Base-by-base conservation (phyloP, 2,797 vertebrate genomes). In the Megalops cyprinoides region DNA sequence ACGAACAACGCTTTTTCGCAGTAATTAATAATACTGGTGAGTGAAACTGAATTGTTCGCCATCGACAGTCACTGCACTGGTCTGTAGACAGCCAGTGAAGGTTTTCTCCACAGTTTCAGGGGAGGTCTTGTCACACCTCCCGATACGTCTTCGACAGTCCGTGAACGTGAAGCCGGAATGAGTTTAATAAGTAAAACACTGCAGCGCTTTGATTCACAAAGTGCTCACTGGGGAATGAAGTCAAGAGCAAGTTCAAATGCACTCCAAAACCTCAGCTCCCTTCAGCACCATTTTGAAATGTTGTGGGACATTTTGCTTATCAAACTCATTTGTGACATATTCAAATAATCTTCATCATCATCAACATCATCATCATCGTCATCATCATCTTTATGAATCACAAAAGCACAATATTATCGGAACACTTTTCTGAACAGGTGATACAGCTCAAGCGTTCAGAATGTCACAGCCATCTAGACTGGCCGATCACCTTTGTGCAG, bases 11-110 rank as follows among this genome's bases (percentile, higher is more conserved):
- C 18, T 20, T 44, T 39, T 55, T 58, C 58, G 76, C 42, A 46
- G 39, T 53, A 34, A 58, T 67, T 67, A 75, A 76, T 65, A 76
- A 73, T 76, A 65, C 8, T n/a, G 46, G 55, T 60, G n/a, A 28
- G 25, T 67, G 9, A 65, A 60, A 76, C 51, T 20, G 73, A 81
- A 56, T 58, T 15, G 44, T 65, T 39, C 39, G 39, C 34, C 12
- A 1, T n/a, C 39, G 69, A 58, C 55, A 60, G 71, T 58, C 79
- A 37, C 12, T 48, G 53, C 78, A 42, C 18, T 48, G 9, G 8
- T 10, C 5, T 39, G 65, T 79, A 69, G 46, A 28, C 58, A 67
- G 37, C 71, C 3, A 37, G 18, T 71, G 46, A 37, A 49, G n/a
- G 20, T 14, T 14, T 37, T 51, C 4, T 71, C 51, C n/a, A 65